Base-by-base conservation (phyloP, 30 jellyfish, hydroid and myxozoan species). In the Cassiopea andromeda region DNA sequence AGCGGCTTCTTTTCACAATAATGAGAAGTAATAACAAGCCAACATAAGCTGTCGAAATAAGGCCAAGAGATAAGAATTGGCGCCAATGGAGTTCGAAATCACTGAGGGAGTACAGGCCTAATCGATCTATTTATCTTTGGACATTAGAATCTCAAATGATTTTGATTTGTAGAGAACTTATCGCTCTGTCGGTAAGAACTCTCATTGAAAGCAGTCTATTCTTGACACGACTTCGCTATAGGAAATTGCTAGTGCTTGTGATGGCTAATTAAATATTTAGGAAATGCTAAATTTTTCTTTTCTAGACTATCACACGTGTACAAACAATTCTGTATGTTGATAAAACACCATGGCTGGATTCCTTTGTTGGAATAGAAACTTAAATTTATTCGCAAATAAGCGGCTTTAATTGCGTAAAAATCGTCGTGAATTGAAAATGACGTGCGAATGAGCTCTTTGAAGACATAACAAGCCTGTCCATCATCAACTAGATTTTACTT, bases 1-100 rank as follows among this genome's bases (percentile, higher is more conserved):
- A 47, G 85, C 97, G 97, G 97, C 95, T 80, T 86, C 97, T 80
- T 92, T 91, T 81, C 87, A 85, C 48, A 17, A 87, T 84, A 91
- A 85, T 85, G 92, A 58, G 94, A 85, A 91, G 91, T 79, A 85
- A 84, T 77, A 91, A 84, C 94, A 83, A 77, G 94, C 85, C 92
- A 48, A n/a, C 70, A 72, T 91, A 77, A 91, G 94, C 97, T 78
- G 97, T 85, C 85, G 92, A 82, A 83, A 69, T 83, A 83, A 83
- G 93, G 87, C 97, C 88, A 10, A 46, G 59, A 81, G 97, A 89
- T 89, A 81, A 89, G 48, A 76, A 54, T 1, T 89, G 97, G 97
- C 97, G 97, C 97, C 97, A 89, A 60, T 82, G 47, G 69, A 60
- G 71, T 59, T 47, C 97, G 74, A 89, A 57, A 67, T 80, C 79